Evolutionary conservation across 1,140 invertebrate species (phyloP).

Genomic region (Diploscapter pachys): DNA sequence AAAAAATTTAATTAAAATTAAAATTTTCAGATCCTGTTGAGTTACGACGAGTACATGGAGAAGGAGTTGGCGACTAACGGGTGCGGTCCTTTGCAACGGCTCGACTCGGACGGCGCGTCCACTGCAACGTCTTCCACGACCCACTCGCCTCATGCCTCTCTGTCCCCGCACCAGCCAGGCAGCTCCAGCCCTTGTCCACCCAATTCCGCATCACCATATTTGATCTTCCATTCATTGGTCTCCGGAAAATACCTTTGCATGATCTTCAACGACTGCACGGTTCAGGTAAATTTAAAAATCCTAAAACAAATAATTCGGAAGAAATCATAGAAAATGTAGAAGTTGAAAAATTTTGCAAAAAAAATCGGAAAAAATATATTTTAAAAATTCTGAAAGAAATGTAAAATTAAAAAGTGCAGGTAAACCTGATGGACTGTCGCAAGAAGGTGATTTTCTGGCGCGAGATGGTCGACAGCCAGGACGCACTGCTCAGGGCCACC

Average conservation of each 20-base stretch:
- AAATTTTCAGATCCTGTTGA: neutral
- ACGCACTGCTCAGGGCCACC: too few species aligned
- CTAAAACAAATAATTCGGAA: too few species aligned
- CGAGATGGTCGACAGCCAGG: neutral
- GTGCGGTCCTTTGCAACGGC: neutral
- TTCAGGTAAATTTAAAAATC: neutral
- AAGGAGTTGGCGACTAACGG: neutral
- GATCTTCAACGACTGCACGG: neutral
- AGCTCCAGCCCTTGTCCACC: too few species aligned
- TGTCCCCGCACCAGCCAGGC: too few species aligned
- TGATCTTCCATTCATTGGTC: too few species aligned
- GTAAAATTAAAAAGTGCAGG: neutral
- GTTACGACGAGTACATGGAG: conserved; percentile 11
- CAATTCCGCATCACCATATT: too few species aligned
- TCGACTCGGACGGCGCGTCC: neutral
- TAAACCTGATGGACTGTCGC: neutral
- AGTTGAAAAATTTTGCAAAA: too few species aligned
- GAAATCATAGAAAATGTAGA: too few species aligned
- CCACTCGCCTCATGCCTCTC: neutral
- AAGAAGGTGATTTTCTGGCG: conserved; percentile 8
- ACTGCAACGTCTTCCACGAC: conserved; percentile 10
- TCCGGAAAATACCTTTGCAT: neutral
- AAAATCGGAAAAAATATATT: too few species aligned
- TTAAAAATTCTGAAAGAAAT: neutral
- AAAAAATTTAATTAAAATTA: neutral